Evolutionary conservation across 2,888 invertebrate genomes (phyloP), one percentile per base, ranked within the genome.

Genomic region (Junonia oenone): DNA sequence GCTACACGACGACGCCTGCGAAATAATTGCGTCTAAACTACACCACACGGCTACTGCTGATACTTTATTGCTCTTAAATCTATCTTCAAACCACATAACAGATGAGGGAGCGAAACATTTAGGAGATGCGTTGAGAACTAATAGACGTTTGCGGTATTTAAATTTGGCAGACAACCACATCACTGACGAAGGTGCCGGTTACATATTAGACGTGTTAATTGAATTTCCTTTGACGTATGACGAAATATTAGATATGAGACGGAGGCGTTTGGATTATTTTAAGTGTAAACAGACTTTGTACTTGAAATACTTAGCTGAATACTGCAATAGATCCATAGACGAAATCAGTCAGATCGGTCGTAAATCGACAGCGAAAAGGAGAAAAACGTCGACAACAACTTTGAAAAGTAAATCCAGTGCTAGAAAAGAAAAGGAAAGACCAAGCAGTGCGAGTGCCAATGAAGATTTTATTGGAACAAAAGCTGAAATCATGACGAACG

Each of bases 51-150:
- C 62, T 27, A 64, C 74, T 11, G 73, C 75, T 19, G 73, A 74
- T 56, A 73, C 63, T 47, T 67, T 85, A 54, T 50, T 63, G 31
- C 40, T 67, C 65, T 65, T 83, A 60, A 81, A 83, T 73, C 68
- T 86, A 64, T 77, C 81, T 22, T 74, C 74, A 33, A 83, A 85
- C 70, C 66, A 64, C 65, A 81, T 82, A 64, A 80, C 78, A n/a
- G 78, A 85, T 62, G 62, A 58, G 31, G 83, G 81, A 50, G 77
- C 73, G n/a, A 71, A 71, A 67, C 51, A 68, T 63, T 63, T 83
- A 27, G 72, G 68, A 29, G 66, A 66, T 60, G 74, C 75, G 61
- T 64, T 83, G 29, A 73, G 77, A 67, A 73, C 59, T 54, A 85
- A 85, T 71, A 76, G 83, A 63, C 66, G 65, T 65, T 75, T 86